These are phyloP conservation scores for Leptodactylus fallax DNA, from an alignment of 2,797 vertebrate genomes.

Conservation along the genomic window DNA sequence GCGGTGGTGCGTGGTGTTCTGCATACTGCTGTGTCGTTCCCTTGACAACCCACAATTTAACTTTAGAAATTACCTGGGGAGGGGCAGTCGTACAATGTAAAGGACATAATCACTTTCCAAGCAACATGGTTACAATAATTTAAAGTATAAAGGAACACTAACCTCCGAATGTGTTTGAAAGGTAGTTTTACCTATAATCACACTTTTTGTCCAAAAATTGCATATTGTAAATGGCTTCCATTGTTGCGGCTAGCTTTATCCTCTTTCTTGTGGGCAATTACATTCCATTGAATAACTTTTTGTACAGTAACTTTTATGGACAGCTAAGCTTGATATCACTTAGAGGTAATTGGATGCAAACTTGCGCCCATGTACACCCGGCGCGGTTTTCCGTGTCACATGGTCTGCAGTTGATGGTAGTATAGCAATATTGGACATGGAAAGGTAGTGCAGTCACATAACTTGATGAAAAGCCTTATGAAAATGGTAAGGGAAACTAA, in stretches of 20 bases:
- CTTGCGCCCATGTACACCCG: not conserved
- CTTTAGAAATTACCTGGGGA: not conserved
- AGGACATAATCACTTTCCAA: slow-evolving; percentile 40
- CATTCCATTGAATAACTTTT: not conserved
- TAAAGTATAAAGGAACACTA: slow-evolving; percentile 44
- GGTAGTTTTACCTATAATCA: slow-evolving; percentile 38
- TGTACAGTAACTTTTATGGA: not conserved
- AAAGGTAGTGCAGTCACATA: not conserved
- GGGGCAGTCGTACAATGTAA: slow-evolving; percentile 16
- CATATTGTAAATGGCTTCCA: slow-evolving; percentile 14
- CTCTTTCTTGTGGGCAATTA: slow-evolving; percentile 20
- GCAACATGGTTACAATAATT: slow-evolving; percentile 24
- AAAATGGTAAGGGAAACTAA: not conserved
- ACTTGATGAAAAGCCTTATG: not conserved
- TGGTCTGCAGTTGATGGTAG: not conserved
- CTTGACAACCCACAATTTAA: slow-evolving; percentile 31
- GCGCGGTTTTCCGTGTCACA: not conserved
- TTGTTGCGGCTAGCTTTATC: slow-evolving; percentile 26
- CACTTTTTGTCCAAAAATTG: slow-evolving; percentile 30
- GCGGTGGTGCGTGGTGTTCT: not conserved
- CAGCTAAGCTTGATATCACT: slow-evolving; percentile 13
- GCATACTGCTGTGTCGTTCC: slow-evolving; percentile 33
- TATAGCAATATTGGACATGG: not conserved
- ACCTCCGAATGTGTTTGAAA: slow-evolving; percentile 17
- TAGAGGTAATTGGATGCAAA: not conserved